A percentile compares a stretch with the other conserved stretches of the same genome.
phyloP scores from a whole-genome alignment of 2,888 invertebrate genomes.

The Rhopalosiphum nymphaeae region DNA sequence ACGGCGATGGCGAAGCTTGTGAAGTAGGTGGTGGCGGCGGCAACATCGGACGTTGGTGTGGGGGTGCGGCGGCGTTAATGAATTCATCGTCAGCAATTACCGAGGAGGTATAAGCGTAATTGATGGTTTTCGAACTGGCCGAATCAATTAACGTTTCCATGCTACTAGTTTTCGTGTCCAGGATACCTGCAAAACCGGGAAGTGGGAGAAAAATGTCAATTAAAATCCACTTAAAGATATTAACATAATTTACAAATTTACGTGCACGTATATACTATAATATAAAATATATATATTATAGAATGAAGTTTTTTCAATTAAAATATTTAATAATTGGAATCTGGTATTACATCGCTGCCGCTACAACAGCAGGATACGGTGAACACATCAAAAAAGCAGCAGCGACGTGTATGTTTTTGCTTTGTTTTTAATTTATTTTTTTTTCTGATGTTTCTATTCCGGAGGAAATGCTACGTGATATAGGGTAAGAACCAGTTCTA shows the following conservation, averaged over 20 bases:
- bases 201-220: conserved; percentile 53
- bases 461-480: background rate
- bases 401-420: conserved; percentile 19
- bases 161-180: conserved; percentile 56
- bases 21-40: conserved; percentile 38
- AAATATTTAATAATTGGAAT: conserved; percentile 53
- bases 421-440: conserved; percentile 16
- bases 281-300: background rate
- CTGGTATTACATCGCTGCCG: background rate
- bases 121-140: conserved; percentile 48
- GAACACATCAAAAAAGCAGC: conserved; percentile 25
- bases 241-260: conserved; percentile 62
- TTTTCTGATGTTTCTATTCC: background rate
- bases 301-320: conserved; percentile 33
- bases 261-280: background rate
- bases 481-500: conserved; percentile 43
- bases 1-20: conserved; percentile 1
- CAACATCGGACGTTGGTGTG: conserved; percentile 48
- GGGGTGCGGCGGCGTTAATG: conserved; percentile 22
- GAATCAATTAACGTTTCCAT: conserved; percentile 63
- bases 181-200: conserved; percentile 55
- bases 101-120: conserved; percentile 58
- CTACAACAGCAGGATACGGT: conserved; percentile 24
- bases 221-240: conserved; percentile 59
- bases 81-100: conserved; percentile 54